phyloP scores from a whole-genome alignment of 2,797 vertebrate species.

The Lophius americanus region DNA sequence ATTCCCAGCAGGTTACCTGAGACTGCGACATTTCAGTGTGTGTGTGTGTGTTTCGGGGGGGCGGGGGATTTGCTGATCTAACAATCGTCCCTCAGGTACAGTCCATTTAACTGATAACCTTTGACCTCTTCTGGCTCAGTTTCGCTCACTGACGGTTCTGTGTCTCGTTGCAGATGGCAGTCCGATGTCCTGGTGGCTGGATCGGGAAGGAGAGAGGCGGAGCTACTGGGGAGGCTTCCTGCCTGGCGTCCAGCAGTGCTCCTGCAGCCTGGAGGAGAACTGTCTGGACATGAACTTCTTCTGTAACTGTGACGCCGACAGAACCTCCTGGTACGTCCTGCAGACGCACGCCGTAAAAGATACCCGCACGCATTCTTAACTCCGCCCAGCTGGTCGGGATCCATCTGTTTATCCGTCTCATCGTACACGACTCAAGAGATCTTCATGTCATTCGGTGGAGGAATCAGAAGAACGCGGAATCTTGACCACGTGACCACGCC shows the following conservation, averaged over 20 bases:
- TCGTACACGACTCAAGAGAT: too few relatives aligned
- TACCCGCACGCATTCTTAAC: too few relatives aligned
- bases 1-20: too few relatives aligned
- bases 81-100: background rate
- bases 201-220: constrained; percentile 87
- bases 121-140: constrained; percentile 12
- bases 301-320: constrained; percentile 96
- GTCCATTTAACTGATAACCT: constrained; percentile 22
- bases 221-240: constrained; percentile 94
- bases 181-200: constrained; percentile 95
- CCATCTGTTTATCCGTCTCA: too few relatives aligned
- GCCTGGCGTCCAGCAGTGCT: constrained; percentile 93
- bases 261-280: constrained; percentile 94
- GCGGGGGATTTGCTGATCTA: too few relatives aligned
- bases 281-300: constrained; percentile 94
- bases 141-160: constrained; percentile 2
- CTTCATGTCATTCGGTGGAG: too few relatives aligned
- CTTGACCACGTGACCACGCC: too few relatives aligned
- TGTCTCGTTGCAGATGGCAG: constrained; percentile 85
- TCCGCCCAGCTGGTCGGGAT: too few relatives aligned
- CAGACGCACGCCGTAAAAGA: background rate
- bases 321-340: constrained; percentile 86
- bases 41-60: too few relatives aligned
- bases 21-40: too few relatives aligned
- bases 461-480: too few relatives aligned